Evolutionary conservation across 2,113 vertebrate species (phyloP).

Genomic region (Microcebus ravelobensis): DNA sequence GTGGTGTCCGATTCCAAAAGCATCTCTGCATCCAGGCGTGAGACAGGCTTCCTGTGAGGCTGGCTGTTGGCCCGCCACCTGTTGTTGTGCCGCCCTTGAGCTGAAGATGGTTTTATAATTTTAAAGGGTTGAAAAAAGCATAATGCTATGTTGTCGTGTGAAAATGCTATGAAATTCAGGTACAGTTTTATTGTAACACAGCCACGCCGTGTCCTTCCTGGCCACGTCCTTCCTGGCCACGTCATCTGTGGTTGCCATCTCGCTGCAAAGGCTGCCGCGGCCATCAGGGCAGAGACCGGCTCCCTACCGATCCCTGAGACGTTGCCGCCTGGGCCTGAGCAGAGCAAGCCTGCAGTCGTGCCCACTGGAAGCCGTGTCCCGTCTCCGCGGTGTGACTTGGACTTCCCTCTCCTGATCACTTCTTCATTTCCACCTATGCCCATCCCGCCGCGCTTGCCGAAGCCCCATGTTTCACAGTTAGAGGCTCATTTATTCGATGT

Average conservation of each 20-base stretch:
- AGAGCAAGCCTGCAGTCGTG: rapidly evolving
- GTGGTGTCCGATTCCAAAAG: rapidly evolving
- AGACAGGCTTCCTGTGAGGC: background rate
- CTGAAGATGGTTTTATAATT: background rate
- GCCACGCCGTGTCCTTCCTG: too few species aligned
- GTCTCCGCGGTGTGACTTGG: background rate
- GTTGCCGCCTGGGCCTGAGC: too few species aligned
- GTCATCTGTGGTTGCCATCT: background rate
- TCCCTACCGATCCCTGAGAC: rapidly evolving
- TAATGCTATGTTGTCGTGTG: background rate
- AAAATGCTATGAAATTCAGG: background rate
- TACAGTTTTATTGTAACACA: background rate
- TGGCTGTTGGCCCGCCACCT: background rate
- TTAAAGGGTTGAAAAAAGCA: background rate
- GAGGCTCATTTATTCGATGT: background rate
- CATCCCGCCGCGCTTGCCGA: too few species aligned
- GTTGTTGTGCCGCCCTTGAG: background rate
- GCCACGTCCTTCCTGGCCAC: rapidly evolving
- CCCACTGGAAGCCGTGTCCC: rapidly evolving
- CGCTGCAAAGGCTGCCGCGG: rapidly evolving
- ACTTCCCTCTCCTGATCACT: rapidly evolving
- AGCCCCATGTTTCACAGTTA: background rate
- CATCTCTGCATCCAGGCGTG: rapidly evolving
- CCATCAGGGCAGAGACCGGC: rapidly evolving
- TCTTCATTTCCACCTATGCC: background rate